A percentile compares a stretch with the other conserved stretches of the same genome.
Evolutionary conservation across 2,797 vertebrate species (phyloP).

Genomic region (Poecilia wingei): DNA sequence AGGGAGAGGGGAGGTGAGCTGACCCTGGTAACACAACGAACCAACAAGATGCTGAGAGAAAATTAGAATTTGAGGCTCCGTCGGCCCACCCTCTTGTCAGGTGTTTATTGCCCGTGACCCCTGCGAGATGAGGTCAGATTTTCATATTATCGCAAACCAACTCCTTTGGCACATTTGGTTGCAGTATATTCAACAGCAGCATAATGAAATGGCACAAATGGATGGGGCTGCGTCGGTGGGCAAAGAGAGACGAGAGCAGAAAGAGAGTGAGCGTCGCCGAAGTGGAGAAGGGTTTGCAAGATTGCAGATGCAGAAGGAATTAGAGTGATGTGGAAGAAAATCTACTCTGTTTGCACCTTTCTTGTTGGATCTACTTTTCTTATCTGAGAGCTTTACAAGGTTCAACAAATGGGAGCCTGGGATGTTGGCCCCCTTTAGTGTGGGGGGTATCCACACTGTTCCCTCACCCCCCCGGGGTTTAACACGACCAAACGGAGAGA

Average conservation of each 20-base stretch:
- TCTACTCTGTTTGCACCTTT: slow-evolving; percentile 62
- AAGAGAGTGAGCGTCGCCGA: slow-evolving; percentile 49
- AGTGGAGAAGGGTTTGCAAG: slow-evolving; percentile 44
- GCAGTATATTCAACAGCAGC: slow-evolving; percentile 78
- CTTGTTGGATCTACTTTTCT: slow-evolving; percentile 61
- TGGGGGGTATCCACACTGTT: slow-evolving; percentile 41
- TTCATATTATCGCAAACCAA: slow-evolving; percentile 83
- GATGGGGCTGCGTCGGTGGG: slow-evolving; percentile 32
- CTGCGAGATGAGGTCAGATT: slow-evolving; percentile 82
- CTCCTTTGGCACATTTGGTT: slow-evolving; percentile 76
- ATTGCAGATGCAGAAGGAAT: slow-evolving; percentile 62
- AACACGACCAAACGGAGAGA: slow-evolving; percentile 68
- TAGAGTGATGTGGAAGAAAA: slow-evolving; percentile 66
- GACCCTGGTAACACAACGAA: slow-evolving; percentile 69
- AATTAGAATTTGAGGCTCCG: slow-evolving; percentile 81
- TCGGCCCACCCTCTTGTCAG: slow-evolving; percentile 75
- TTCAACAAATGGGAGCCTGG: slow-evolving; percentile 42
- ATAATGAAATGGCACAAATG: slow-evolving; percentile 74
- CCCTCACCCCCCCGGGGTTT: slow-evolving; percentile 20
- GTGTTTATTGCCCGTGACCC: slow-evolving; percentile 84
- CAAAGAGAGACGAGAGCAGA: slow-evolving; percentile 40
- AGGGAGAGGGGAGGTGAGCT: slow-evolving; percentile 64
- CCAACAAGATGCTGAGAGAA: slow-evolving; percentile 73
- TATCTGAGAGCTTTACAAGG: slow-evolving; percentile 43
- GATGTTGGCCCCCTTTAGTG: slow-evolving; percentile 40